These are phyloP conservation scores for Flabesymbios commensalis DNA, from an alignment of 2,888 invertebrate species.

Conservation along the genomic window DNA sequence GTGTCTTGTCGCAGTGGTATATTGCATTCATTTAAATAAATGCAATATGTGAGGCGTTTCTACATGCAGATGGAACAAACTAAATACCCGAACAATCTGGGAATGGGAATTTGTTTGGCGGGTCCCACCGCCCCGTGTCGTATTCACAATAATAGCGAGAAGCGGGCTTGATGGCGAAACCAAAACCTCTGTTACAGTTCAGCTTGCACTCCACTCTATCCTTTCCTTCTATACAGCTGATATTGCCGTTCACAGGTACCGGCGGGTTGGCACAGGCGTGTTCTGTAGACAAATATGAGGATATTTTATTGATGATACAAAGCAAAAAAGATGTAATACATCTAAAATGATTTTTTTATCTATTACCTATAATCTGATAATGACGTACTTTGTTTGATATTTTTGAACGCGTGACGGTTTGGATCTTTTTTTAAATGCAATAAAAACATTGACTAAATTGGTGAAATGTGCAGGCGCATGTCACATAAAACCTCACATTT, in stretches of 20 bases:
- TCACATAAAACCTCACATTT: no score
- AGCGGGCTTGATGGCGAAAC: slow-evolving; percentile 64
- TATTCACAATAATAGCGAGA: slow-evolving; percentile 61
- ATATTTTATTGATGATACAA: no score
- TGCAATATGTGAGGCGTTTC: background rate
- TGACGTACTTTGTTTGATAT: no score
- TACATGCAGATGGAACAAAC: slow-evolving; percentile 6
- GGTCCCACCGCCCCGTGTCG: slow-evolving; percentile 60
- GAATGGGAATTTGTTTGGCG: slow-evolving; percentile 58
- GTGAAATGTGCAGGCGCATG: no score
- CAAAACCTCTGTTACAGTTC: slow-evolving; percentile 69
- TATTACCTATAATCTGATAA: no score
- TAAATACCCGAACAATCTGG: slow-evolving; percentile 68
- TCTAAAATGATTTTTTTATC: no score
- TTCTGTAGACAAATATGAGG: slow-evolving; percentile 44
- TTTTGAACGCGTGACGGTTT: no score
- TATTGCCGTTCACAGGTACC: slow-evolving; percentile 64
- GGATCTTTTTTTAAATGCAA: no score
- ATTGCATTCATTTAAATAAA: no score
- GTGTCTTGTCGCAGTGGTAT: no score
- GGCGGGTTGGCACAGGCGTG: slow-evolving; percentile 63
- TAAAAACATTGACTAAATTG: no score
- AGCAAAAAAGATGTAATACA: no score
- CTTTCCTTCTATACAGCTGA: slow-evolving; percentile 62
- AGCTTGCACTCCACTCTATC: slow-evolving; percentile 66